Base-by-base conservation (phyloP, 2,797 vertebrate genomes). In the Siniperca obscura region DNA sequence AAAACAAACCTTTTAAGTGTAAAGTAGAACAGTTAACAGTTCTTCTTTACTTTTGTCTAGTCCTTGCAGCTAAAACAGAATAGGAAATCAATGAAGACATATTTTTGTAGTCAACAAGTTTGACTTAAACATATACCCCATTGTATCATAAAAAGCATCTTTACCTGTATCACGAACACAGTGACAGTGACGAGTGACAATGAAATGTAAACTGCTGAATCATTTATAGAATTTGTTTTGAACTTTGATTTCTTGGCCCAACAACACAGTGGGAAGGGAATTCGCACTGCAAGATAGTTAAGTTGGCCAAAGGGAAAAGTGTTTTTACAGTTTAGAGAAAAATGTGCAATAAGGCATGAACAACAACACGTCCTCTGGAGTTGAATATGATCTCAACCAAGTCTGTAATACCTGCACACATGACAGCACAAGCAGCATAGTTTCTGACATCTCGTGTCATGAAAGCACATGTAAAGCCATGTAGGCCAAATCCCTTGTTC, bases 191-290 rank as follows among this genome's bases (percentile, higher is more conserved):
- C 30, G 53, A 4, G 53, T n/a, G 19, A 36, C 12, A 38, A 0
- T 56, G 56, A 56, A 30, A 30, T 13, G 12, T 1, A 22, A 53
- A 5, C 22, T 67, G 25, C 42, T 53, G 1, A 62, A 2, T 55
- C 14, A 55, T 80, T 84, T 82, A 82, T 77, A 80, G 1, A 30
- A 8, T 5, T 48, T 2, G 7, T 0, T 64, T 64, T 76, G 72
- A 68, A 64, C 78, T 74, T 84, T 80, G 81, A 60, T 5, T 56
- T 21, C 6, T 66, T 74, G 36, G 42, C 34, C 7, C 17, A 27
- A 7, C n/a, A 38, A 4, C 48, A 42, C 44, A 42, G 0, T 10
- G 48, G 8, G 74, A 55, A 2, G 64, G 50, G 17, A 46, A 59
- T 16, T 57, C 27, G 21, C 40, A 25, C 5, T 30, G 12, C 30